phyloP scores from a whole-genome alignment of 2,113 vertebrate species.

The Atherinomorus stipes region DNA sequence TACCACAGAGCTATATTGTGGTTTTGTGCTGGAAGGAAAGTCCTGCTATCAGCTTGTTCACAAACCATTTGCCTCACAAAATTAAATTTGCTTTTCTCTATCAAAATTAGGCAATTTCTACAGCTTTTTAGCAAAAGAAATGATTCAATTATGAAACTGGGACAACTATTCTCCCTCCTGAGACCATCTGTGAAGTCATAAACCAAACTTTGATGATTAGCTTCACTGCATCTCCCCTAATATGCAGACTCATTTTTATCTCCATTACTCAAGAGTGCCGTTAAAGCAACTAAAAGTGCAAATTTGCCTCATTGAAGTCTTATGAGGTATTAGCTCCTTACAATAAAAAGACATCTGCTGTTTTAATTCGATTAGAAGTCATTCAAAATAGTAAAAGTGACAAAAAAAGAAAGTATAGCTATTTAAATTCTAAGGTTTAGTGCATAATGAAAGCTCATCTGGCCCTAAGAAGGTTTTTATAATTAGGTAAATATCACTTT shows the following conservation, averaged over 20 bases:
- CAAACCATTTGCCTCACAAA: constrained; percentile 23
- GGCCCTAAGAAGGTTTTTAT: background rate
- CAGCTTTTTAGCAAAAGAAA: constrained; percentile 22
- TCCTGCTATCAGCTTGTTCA: constrained; percentile 17
- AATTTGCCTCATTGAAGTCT: constrained; percentile 9
- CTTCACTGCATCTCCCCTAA: constrained; percentile 2
- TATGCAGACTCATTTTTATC: constrained; percentile 29
- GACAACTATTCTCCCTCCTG: constrained; percentile 16
- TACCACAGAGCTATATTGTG: constrained; percentile 14
- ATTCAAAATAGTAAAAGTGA: no score
- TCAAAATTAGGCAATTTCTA: constrained; percentile 15
- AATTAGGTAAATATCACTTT: background rate
- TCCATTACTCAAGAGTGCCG: constrained; percentile 6
- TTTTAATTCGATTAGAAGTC: background rate
- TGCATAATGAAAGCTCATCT: background rate
- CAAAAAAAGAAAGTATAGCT: no score
- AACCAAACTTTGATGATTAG: constrained; percentile 48
- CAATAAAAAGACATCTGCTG: constrained; percentile 2
- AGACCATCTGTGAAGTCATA: constrained; percentile 31
- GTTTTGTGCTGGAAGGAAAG: background rate
- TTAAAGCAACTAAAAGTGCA: background rate
- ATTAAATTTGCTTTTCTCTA: constrained; percentile 32
- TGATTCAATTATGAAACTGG: constrained; percentile 25
- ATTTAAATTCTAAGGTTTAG: no score
- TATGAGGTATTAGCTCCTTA: background rate